phyloP scores from a whole-genome alignment of 2,888 invertebrate genomes.

The Phyto melanocephala region DNA sequence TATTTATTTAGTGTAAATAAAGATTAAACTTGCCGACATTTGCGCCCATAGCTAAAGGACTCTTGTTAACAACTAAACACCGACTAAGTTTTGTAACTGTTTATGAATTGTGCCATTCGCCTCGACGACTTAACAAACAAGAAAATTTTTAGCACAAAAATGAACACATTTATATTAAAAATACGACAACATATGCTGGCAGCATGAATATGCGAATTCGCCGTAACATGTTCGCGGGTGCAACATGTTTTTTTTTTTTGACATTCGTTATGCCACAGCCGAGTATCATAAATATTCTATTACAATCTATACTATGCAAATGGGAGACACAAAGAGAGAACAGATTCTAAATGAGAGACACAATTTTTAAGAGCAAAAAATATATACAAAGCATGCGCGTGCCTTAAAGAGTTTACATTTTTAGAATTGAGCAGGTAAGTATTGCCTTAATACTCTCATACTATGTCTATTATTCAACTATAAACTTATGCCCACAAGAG shows the following conservation, averaged over 20 bases:
- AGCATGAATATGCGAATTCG: conserved; percentile 54
- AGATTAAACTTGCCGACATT: conserved; percentile 16
- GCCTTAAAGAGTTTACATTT: neutral
- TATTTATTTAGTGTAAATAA: conserved; percentile 32
- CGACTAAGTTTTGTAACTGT: conserved; percentile 75
- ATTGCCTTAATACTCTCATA: neutral
- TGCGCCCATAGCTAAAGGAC: conserved; percentile 73
- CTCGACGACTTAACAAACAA: conserved; percentile 55
- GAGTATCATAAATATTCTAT: conserved; percentile 33
- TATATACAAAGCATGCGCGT: neutral
- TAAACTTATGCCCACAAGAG: no score
- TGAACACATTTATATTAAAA: conserved; percentile 39
- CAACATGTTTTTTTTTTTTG: conserved; percentile 40
- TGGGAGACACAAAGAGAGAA: conserved; percentile 31
- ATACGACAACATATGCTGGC: conserved; percentile 42
- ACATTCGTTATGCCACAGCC: neutral
- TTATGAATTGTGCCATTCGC: conserved; percentile 70
- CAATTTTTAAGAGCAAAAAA: neutral
- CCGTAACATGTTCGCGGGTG: conserved; percentile 56
- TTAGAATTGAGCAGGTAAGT: neutral
- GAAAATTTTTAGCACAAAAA: conserved; percentile 37
- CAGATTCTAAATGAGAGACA: neutral
- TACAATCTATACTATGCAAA: conserved; percentile 24
- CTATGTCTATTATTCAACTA: no score
- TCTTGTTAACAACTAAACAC: conserved; percentile 75